Evolutionary conservation across 2,113 vertebrate species (phyloP).

Genomic region (Laticauda colubrina): DNA sequence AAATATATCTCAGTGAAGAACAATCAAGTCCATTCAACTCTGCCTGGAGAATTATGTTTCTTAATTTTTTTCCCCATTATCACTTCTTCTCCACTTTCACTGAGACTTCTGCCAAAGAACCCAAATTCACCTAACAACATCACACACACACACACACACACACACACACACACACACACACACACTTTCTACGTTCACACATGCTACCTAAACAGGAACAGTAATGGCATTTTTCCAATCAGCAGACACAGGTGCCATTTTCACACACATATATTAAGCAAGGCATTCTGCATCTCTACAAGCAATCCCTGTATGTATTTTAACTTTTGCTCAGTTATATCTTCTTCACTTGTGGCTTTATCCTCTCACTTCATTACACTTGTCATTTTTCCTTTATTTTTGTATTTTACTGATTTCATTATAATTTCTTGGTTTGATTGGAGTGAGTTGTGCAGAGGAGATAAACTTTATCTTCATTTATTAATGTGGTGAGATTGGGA

Average conservation of each 20-base stretch:
- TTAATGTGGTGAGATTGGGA: not conserved
- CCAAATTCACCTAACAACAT: not conserved
- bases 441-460: not conserved
- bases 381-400: not conserved
- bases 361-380: not conserved
- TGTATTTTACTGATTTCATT: not conserved
- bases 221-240: not conserved
- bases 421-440: not conserved
- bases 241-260: not conserved
- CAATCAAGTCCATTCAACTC: not conserved
- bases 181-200: not conserved
- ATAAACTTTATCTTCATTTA: not conserved
- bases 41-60: not conserved
- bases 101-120: not conserved
- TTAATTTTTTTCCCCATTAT: not conserved
- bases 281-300: not conserved
- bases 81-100: not conserved
- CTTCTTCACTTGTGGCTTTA: not conserved
- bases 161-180: not conserved
- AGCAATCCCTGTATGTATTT: not conserved
- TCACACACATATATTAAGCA: not conserved
- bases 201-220: not conserved
- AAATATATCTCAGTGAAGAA: not conserved
- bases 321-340: not conserved
- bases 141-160: not conserved